A percentile compares a stretch with the other conserved stretches of the same genome.
These are phyloP conservation scores for Parapsyche elsis DNA, from an alignment of 1,140 invertebrate species.

Conservation along the genomic window DNA sequence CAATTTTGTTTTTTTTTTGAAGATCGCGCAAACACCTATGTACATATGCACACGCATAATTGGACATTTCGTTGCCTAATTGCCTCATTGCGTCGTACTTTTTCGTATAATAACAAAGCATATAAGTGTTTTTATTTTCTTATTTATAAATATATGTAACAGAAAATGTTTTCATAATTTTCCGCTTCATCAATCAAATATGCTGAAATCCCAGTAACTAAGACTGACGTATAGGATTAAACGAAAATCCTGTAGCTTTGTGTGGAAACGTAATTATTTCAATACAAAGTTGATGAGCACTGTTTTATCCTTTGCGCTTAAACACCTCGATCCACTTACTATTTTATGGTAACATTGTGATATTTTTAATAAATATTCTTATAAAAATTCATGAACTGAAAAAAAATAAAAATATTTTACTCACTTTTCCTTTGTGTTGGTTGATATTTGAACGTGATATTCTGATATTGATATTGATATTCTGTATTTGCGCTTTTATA, in stretches of 20 bases:
- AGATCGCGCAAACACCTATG: background rate
- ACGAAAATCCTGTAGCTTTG: conserved; percentile 16
- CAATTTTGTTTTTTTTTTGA: conserved; percentile 7
- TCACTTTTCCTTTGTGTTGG: too few relatives aligned
- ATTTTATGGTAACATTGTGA: too few relatives aligned
- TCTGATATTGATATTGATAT: too few relatives aligned
- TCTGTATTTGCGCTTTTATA: too few relatives aligned
- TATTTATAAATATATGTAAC: background rate
- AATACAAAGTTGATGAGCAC: too few relatives aligned
- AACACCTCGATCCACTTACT: too few relatives aligned
- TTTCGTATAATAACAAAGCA: background rate
- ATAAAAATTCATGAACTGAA: too few relatives aligned
- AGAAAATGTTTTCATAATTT: background rate
- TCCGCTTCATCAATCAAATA: background rate
- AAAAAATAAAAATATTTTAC: too few relatives aligned
- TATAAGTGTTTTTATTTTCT: background rate
- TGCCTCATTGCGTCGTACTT: background rate
- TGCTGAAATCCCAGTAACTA: background rate
- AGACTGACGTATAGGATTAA: conserved; percentile 8
- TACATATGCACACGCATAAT: background rate
- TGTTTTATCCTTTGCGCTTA: too few relatives aligned
- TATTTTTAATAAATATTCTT: too few relatives aligned
- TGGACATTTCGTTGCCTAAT: background rate
- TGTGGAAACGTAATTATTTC: conserved; percentile 6
- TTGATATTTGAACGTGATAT: too few relatives aligned